A percentile compares a stretch with the other conserved stretches of the same genome.
Conservation (phyloP, 2,797 vertebrate genomes). For the Propithecus deckenii region DNA sequence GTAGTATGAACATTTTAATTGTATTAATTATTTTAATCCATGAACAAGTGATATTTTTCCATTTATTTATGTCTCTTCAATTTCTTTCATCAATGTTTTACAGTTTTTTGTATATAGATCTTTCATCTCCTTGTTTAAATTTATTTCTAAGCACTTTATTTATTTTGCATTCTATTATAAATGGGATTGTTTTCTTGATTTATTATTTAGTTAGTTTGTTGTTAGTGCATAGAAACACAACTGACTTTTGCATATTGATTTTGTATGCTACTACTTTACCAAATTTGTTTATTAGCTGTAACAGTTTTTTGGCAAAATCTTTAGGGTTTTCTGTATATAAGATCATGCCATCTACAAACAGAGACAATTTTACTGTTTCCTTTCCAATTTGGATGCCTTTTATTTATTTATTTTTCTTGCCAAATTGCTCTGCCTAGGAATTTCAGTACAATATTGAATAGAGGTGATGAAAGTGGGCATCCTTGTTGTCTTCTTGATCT, state of each 20-base stretch:
- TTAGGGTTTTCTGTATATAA: neutral
- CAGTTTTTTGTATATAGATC: neutral
- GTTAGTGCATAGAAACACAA: neutral
- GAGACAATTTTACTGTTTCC: neutral
- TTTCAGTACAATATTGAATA: neutral
- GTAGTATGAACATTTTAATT: neutral
- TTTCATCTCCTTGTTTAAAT: neutral
- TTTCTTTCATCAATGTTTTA: neutral
- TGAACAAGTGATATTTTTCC: neutral
- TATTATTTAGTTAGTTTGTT: neutral
- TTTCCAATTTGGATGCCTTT: neutral
- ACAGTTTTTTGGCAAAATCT: neutral
- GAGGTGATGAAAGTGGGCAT: neutral
- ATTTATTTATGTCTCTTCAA: neutral
- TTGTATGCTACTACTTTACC: neutral
- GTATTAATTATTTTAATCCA: neutral
- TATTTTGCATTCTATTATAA: neutral
- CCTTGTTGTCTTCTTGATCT: neutral
- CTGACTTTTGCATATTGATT: neutral
- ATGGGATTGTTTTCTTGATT: neutral
- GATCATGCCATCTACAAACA: neutral
- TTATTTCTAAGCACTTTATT: neutral
- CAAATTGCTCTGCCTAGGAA: neutral
- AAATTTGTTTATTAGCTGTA: neutral
- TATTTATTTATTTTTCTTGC: neutral